A percentile compares a stretch with the other conserved stretches of the same genome.
phyloP scores from a whole-genome alignment of 1,140 invertebrate genomes.

The Meloidogyne exigua region DNA sequence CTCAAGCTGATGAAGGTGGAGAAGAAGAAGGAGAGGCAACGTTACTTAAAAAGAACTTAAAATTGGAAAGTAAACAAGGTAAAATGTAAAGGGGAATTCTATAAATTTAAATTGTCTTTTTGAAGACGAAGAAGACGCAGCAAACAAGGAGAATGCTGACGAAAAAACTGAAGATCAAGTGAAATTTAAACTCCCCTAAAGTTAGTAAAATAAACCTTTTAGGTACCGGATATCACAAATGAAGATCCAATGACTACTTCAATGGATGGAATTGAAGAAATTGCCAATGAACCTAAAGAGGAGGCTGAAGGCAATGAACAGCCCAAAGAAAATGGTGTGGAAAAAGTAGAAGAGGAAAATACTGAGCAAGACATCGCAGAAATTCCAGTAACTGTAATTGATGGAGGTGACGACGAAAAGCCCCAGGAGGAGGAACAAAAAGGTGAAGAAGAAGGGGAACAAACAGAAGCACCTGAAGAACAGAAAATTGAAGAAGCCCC shows the following conservation, averaged over 20 bases:
- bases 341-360: conserved; percentile 17
- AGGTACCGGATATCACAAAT: conserved; percentile 62
- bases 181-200: too few relatives aligned
- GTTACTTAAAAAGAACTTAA: conserved; percentile 18
- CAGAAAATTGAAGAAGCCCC: conserved; percentile 15
- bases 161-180: conserved; percentile 33
- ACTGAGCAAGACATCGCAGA: conserved; percentile 30
- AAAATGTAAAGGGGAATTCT: background rate
- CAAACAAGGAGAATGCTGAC: conserved; percentile 11
- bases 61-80: conserved; percentile 22
- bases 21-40: conserved; percentile 23
- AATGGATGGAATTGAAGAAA: conserved; percentile 61
- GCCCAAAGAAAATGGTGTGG: conserved; percentile 16
- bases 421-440: conserved; percentile 37
- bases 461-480: conserved; percentile 7
- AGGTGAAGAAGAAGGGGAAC: conserved; percentile 1
- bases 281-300: background rate
- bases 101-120: background rate
- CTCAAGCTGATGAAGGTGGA: conserved; percentile 6
- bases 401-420: conserved; percentile 26
- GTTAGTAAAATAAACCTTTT: conserved; percentile 19
- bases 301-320: background rate
- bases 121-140: conserved; percentile 5
- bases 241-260: conserved; percentile 60
- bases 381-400: conserved; percentile 41